These are phyloP conservation scores for Epinephelus awoara DNA, from an alignment of 2,797 vertebrate species.

Conservation along the genomic window DNA sequence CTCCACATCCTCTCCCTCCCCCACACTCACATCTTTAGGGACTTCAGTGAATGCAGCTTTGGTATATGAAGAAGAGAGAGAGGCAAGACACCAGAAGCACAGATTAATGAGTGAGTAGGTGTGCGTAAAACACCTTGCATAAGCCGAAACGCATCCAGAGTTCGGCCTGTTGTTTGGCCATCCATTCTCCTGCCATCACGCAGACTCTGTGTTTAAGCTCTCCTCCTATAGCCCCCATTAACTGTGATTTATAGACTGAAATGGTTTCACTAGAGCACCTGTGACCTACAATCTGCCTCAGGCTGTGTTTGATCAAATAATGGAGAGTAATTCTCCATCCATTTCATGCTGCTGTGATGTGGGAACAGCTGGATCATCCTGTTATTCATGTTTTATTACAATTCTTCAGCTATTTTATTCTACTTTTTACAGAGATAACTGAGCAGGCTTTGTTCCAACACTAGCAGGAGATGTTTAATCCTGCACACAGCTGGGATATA, in stretches of 20 bases:
- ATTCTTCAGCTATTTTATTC: background rate
- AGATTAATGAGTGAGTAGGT: conserved; percentile 30
- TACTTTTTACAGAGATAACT: no score
- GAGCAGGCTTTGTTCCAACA: background rate
- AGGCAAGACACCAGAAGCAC: conserved; percentile 19
- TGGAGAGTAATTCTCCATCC: conserved; percentile 5
- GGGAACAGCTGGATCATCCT: conserved; percentile 3
- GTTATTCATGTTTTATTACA: background rate
- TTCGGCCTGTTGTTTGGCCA: background rate
- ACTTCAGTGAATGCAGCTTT: conserved; percentile 95
- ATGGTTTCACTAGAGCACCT: conserved; percentile 26
- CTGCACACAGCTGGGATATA: conserved; percentile 10
- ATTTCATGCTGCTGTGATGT: conserved; percentile 1
- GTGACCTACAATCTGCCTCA: conserved; percentile 26
- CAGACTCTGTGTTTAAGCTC: conserved; percentile 14
- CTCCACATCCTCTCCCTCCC: conserved; percentile 96
- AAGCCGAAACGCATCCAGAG: background rate
- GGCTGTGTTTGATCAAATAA: conserved; percentile 35
- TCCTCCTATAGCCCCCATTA: background rate
- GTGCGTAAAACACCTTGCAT: background rate
- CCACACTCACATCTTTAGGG: conserved; percentile 94
- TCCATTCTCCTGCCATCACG: background rate
- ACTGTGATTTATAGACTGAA: conserved; percentile 12
- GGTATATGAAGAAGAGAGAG: conserved; percentile 38
- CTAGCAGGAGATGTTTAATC: background rate